Percentiles rank a stretch among this genome's conserved stretches.
phyloP scores from a whole-genome alignment of 2,888 invertebrate genomes.

The Vandiemenella viatica region DNA sequence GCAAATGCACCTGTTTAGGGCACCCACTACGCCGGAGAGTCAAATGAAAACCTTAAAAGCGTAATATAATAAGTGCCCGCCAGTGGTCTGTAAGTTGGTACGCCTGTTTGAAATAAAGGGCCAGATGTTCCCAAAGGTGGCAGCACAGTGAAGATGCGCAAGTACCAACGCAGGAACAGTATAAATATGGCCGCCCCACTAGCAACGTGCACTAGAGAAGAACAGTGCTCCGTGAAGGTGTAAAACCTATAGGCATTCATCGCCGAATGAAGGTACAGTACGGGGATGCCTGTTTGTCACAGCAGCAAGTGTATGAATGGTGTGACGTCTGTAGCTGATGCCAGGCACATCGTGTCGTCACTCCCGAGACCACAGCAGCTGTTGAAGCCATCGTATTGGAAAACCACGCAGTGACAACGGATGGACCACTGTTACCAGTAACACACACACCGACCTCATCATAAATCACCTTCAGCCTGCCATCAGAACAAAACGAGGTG shows the following conservation, averaged over 20 bases:
- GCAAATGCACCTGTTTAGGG: too few relatives aligned
- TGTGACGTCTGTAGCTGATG: not conserved
- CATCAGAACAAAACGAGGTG: constrained; percentile 1
- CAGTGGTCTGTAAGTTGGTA: not conserved
- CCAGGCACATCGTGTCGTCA: too few relatives aligned
- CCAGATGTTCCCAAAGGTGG: not conserved
- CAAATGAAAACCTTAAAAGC: not conserved
- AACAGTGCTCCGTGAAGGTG: not conserved
- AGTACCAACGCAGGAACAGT: not conserved
- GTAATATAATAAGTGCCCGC: not conserved
- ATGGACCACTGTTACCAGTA: not conserved
- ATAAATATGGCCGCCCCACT: not conserved
- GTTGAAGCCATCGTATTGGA: too few relatives aligned
- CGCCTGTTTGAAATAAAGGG: not conserved
- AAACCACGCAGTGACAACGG: not conserved
- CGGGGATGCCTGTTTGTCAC: not conserved
- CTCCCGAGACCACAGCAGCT: too few relatives aligned
- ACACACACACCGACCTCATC: not conserved
- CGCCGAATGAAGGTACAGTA: not conserved
- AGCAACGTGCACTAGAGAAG: not conserved
- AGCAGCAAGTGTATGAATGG: not conserved
- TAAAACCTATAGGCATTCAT: not conserved
- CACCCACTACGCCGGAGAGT: not conserved
- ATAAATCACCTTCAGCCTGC: not conserved
- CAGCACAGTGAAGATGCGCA: not conserved